A percentile compares a stretch with the other conserved stretches of the same genome.
Conservation (phyloP, 2,797 vertebrate species). For the Caiman crocodilus region DNA sequence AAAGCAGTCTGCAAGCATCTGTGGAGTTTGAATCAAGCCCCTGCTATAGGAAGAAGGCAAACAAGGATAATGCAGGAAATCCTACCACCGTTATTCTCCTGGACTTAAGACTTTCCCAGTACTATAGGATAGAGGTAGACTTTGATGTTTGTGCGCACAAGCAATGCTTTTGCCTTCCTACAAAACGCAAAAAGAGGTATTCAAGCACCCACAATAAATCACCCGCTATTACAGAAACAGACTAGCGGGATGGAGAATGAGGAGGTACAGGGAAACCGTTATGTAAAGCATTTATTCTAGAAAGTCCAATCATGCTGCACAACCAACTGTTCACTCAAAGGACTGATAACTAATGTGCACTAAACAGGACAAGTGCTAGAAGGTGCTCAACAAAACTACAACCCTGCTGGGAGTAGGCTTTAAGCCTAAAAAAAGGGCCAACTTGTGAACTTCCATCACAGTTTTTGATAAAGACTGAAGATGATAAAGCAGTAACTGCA, state of each 20-base stretch:
- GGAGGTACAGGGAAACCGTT: neutral
- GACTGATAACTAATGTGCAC: neutral
- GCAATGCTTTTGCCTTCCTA: neutral
- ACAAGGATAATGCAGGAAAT: neutral
- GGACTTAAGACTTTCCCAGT: neutral
- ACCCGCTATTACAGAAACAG: neutral
- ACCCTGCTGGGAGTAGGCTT: no score
- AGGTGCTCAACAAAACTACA: neutral
- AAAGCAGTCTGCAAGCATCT: neutral
- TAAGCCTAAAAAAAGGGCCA: no score
- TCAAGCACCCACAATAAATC: no score
- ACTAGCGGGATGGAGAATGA: neutral
- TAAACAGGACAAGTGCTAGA: neutral
- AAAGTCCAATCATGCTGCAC: neutral
- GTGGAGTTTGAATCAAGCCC: neutral
- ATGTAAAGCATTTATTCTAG: neutral
- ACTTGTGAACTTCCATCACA: no score
- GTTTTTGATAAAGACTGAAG: no score
- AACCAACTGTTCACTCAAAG: neutral
- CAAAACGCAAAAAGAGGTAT: neutral
- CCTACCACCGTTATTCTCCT: neutral
- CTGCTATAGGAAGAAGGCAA: neutral
- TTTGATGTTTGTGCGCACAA: neutral
- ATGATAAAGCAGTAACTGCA: no score
- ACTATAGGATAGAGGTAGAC: neutral